Conservation (phyloP, 2,888 invertebrate species). For the Xestia xanthographa region DNA sequence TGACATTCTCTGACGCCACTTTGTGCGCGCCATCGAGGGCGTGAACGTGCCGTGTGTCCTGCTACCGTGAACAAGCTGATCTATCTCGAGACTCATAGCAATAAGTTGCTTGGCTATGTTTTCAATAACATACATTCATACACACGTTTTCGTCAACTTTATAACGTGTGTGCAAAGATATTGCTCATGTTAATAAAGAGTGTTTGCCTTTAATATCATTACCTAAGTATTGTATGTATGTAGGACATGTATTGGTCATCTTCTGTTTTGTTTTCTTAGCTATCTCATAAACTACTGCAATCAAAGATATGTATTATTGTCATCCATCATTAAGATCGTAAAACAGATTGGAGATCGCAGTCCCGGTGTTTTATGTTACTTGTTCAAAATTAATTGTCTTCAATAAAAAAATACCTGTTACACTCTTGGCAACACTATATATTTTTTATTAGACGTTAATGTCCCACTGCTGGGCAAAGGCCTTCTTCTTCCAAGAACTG, state of each 20-base stretch:
- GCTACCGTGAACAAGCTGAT: constrained; percentile 50
- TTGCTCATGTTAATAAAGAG: not conserved
- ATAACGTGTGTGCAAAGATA: not conserved
- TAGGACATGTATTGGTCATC: not conserved
- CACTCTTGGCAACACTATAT: not conserved
- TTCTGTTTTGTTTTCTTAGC: not conserved
- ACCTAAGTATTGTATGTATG: not conserved
- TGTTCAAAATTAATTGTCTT: not conserved
- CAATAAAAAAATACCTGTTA: not conserved
- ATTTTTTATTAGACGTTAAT: not conserved
- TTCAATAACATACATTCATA: not conserved
- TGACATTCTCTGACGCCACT: constrained; percentile 80
- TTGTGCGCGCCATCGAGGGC: constrained; percentile 83
- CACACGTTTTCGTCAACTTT: not conserved
- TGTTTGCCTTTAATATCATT: not conserved
- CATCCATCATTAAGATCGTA: not conserved
- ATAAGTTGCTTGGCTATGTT: constrained; percentile 9
- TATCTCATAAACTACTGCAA: not conserved
- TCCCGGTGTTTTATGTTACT: not conserved
- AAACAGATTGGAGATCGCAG: not conserved
- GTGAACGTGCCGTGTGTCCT: constrained; percentile 74
- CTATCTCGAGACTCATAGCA: constrained; percentile 31
- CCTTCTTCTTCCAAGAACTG: not conserved
- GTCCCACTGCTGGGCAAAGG: not conserved
- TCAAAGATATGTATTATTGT: not conserved